Conservation (phyloP, 2,797 vertebrate genomes). For the Rhinichthys osculus region DNA sequence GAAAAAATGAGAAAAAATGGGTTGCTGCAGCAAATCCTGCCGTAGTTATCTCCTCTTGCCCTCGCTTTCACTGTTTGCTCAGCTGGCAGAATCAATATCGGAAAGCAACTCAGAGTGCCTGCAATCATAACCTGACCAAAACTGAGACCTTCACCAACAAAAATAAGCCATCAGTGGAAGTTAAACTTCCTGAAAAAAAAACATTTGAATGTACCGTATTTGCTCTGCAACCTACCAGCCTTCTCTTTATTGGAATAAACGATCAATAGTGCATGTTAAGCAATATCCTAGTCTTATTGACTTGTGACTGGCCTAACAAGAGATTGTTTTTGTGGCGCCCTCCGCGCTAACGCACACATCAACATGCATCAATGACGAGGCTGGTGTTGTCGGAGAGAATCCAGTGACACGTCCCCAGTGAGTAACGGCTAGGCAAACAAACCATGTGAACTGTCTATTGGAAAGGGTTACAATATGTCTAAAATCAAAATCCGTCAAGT, state of each 20-base stretch:
- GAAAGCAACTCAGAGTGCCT: slow-evolving; percentile 42
- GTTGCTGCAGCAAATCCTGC: slow-evolving; percentile 29
- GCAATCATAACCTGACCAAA: slow-evolving; percentile 46
- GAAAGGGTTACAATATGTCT: slow-evolving; percentile 8
- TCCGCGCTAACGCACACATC: slow-evolving; percentile 53
- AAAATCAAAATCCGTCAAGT: slow-evolving; percentile 22
- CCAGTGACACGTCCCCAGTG: slow-evolving; percentile 36
- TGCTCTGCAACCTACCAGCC: slow-evolving; percentile 30
- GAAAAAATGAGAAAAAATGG: neutral
- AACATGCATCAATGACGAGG: slow-evolving; percentile 61
- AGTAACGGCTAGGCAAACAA: slow-evolving; percentile 36
- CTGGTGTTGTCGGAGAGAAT: slow-evolving; percentile 46
- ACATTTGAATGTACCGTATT: slow-evolving; percentile 59
- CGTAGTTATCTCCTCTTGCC: slow-evolving; percentile 21
- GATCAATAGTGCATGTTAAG: slow-evolving; percentile 68
- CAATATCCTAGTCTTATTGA: slow-evolving; percentile 71
- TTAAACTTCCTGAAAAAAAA: slow-evolving; percentile 43
- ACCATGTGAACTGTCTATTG: neutral
- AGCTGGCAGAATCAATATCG: slow-evolving; percentile 44
- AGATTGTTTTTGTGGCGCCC: slow-evolving; percentile 47
- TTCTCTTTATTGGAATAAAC: slow-evolving; percentile 47
- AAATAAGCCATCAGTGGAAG: slow-evolving; percentile 45
- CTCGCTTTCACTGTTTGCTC: slow-evolving; percentile 35
- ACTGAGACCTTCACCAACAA: slow-evolving; percentile 44
- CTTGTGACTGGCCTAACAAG: slow-evolving; percentile 64